Evolutionary conservation across 2,113 vertebrate genomes (phyloP), one percentile per base, ranked within the genome.

Genomic region (Microtus montanus): DNA sequence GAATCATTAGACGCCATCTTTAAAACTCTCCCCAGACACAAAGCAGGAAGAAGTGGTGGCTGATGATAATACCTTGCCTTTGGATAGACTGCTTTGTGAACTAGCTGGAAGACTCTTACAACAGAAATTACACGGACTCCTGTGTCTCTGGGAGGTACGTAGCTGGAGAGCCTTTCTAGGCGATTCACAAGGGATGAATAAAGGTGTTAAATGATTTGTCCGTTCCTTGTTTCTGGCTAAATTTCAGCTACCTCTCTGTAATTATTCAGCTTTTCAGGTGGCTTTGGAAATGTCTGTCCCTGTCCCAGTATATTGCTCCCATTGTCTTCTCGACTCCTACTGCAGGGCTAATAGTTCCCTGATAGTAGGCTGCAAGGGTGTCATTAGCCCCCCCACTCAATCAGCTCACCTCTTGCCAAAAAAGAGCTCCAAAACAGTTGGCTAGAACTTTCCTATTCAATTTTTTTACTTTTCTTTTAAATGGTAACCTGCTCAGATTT

Each of bases 261-360:
- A 97, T 97, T 97, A 97, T 74, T 97, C 94, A 22, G 54, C 93
- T 91, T 97, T 93, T 95, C 97, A 90, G 90, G 88, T 58, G 73
- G 85, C 82, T 96, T 94, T 96, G 90, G 95, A 93, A 96, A 90
- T 96, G 61, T 85, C 68, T 92, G 83, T 52, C 89, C 85, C 71
- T 38, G 9, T 89, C 77, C 92, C 49, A 47, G 85, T 5, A 10
- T 41, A 95, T 82, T 0, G 4, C 66, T 86, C 38, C 89, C 85
- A 61, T 94, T 97, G 97, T 97, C 93, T 93, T n/a, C 77, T 20
- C 22, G 11, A 24, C 64, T 82, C n/a, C 41, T 52, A 38, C 94
- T 0, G 0, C 85, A 47, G 87, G 74, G 89, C 89, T 97, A 96
- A 96, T 73, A 87, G 63, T 38, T 82, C 95, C 87, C 90, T 95